Conservation (phyloP, 1,140 invertebrate genomes). For the Drosophila setifemur region DNA sequence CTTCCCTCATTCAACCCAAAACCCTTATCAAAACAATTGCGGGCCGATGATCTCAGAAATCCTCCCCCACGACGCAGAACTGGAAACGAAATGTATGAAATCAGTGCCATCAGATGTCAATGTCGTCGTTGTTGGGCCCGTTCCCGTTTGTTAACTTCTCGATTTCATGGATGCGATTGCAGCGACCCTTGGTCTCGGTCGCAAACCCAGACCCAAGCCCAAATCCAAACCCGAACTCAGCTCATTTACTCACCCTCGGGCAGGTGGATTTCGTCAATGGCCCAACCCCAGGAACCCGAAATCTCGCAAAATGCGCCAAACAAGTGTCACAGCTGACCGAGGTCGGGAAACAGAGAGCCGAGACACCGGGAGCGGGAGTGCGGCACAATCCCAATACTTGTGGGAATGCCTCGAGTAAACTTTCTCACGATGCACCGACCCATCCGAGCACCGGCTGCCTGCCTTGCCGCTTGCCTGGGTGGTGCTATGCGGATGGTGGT, state of each 20-base stretch:
- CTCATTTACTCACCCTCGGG: slow-evolving; percentile 56
- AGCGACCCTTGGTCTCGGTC: slow-evolving; percentile 35
- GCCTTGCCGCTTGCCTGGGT: slow-evolving; percentile 53
- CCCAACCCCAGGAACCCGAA: slow-evolving; percentile 23
- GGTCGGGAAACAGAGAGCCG: slow-evolving; percentile 16
- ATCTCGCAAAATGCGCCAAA: slow-evolving; percentile 55
- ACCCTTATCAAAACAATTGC: slow-evolving; percentile 27
- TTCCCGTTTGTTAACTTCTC: slow-evolving; percentile 64
- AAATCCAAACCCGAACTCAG: background rate
- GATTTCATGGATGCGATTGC: slow-evolving; percentile 72
- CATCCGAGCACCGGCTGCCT: slow-evolving; percentile 59
- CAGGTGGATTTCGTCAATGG: slow-evolving; percentile 71
- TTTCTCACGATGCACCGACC: slow-evolving; percentile 78
- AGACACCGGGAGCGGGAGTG: slow-evolving; percentile 28
- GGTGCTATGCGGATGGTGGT: slow-evolving; percentile 41
- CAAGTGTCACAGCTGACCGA: slow-evolving; percentile 73
- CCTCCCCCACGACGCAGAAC: slow-evolving; percentile 57
- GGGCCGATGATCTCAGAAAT: slow-evolving; percentile 35
- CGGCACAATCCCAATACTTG: slow-evolving; percentile 72
- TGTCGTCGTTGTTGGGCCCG: slow-evolving; percentile 9
- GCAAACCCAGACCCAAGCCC: background rate
- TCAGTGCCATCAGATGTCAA: slow-evolving; percentile 55
- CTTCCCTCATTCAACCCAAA: slow-evolving; percentile 6
- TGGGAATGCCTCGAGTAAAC: slow-evolving; percentile 80
- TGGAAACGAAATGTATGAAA: slow-evolving; percentile 33